Evolutionary conservation across 2,113 vertebrate genomes (phyloP), one percentile per base, ranked within the genome.

Genomic region (Centrocercus urophasianus): DNA sequence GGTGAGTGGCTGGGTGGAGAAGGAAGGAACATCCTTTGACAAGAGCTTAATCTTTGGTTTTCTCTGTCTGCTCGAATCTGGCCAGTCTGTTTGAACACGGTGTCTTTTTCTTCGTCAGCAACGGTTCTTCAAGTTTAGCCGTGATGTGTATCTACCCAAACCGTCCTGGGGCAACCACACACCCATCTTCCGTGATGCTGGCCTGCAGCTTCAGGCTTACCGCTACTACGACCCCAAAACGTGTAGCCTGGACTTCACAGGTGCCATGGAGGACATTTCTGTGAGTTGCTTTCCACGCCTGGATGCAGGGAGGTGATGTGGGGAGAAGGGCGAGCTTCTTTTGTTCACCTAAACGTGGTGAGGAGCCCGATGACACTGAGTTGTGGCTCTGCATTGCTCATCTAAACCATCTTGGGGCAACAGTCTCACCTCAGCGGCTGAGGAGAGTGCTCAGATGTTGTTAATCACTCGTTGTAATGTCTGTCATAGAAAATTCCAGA

Each of bases 141-240:
- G 83, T 56, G 98, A 99, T 20, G 98, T 99, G 28, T 99, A 98
- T 80, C 97, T 99, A 73, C 99, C 99, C 77, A 99, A 99, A 95
- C 99, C 99, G 0, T 98, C 98, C 81, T 99, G 99, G 99, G 99
- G 99, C 48, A 99, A 99, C 93, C 99, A 99, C 97, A 99, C 99
- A 0, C 99, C 99, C 67, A 99, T 99, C 97, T 99, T 99, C 97
- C 98, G 98, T 88, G 99, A 99, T 18, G 99, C 99, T 14, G 99
- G 99, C 87, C 95, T 99, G 98, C 98, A 99, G 22, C 98, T 99
- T 11, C 99, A 99, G 85, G 97, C 98, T 8, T 99, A 99, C 76
- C 97, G 98, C 30, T 99, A 99, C 96, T 99, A 99, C 1, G 99
- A 99, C 65, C 98, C 99, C 22, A 98, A 98, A 85, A 99, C 98